Evolutionary conservation across 1,140 invertebrate genomes (phyloP).

Genomic region (Cyphomyrmex costatus): DNA sequence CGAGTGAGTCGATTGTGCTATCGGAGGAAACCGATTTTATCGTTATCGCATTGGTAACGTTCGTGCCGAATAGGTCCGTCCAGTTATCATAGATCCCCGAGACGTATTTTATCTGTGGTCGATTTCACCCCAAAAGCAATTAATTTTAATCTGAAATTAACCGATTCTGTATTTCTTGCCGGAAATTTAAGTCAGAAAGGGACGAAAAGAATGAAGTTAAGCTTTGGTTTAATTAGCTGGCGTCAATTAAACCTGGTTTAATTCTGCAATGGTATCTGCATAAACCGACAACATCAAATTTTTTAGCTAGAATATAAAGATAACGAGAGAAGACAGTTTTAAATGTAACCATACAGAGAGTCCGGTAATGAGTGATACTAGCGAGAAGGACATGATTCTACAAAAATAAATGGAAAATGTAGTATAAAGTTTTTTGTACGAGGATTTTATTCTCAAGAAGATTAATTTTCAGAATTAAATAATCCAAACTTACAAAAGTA

Average conservation of each 20-base stretch:
- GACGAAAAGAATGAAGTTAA: not conserved
- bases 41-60: constrained; percentile 37
- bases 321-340: constrained; percentile 35
- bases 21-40: constrained; percentile 51
- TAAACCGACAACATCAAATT: constrained; percentile 27
- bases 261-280: not conserved
- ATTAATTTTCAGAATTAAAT: constrained; percentile 3
- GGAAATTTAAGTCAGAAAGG: not conserved
- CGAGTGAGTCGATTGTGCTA: constrained; percentile 30
- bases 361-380: not conserved
- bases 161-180: not conserved
- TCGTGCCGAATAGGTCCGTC: not conserved
- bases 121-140: not conserved
- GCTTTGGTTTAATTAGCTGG: constrained; percentile 14
- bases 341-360: constrained; percentile 9
- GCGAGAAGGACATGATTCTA: not conserved
- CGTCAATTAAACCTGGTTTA: constrained; percentile 13
- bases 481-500: not conserved
- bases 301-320: not conserved
- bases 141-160: constrained; percentile 25
- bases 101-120: constrained; percentile 22
- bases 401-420: constrained; percentile 10
- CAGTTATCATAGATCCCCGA: constrained; percentile 10
- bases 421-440: not conserved
- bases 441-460: constrained; percentile 1